A percentile compares a stretch with the other conserved stretches of the same genome.
These are phyloP conservation scores for Oophaga pumilio DNA, from an alignment of 2,113 vertebrate genomes.

Conservation along the genomic window DNA sequence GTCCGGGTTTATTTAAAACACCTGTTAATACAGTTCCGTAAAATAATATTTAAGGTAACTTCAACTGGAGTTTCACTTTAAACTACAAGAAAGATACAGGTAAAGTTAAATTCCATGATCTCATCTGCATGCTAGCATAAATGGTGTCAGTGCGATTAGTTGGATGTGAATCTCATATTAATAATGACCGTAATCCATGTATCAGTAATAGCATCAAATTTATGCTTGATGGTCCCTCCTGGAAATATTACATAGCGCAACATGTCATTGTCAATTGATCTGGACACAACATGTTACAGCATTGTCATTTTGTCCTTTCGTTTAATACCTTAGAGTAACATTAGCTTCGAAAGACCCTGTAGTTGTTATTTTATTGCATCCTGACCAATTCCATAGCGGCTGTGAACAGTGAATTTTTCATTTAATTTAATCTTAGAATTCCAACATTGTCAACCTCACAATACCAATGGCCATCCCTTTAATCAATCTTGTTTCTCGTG, in stretches of 20 bases:
- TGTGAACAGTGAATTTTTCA: not conserved
- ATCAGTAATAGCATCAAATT: not conserved
- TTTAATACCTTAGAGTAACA: slow-evolving; percentile 35
- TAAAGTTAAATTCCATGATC: not conserved
- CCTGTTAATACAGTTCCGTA: not conserved
- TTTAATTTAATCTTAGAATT: slow-evolving; percentile 10
- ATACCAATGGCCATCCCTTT: not conserved
- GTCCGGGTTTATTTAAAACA: not conserved
- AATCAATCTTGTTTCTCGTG: not conserved
- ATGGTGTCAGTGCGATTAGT: not conserved
- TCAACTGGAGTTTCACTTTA: not conserved
- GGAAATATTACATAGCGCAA: not conserved
- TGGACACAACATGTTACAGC: not conserved
- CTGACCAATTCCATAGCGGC: slow-evolving; percentile 10
- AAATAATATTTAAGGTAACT: not conserved
- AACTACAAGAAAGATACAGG: not conserved
- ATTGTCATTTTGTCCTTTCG: slow-evolving; percentile 21
- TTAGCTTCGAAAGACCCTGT: not conserved
- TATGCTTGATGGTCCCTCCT: not conserved
- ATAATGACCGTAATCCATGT: not conserved
- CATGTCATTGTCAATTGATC: slow-evolving; percentile 13
- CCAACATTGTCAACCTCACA: not conserved
- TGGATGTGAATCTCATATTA: not conserved
- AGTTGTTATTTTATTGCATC: slow-evolving; percentile 14
- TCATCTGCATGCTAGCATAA: not conserved